These are phyloP conservation scores for Odontocerum albicorne DNA, from an alignment of 2,888 invertebrate species.

Conservation along the genomic window DNA sequence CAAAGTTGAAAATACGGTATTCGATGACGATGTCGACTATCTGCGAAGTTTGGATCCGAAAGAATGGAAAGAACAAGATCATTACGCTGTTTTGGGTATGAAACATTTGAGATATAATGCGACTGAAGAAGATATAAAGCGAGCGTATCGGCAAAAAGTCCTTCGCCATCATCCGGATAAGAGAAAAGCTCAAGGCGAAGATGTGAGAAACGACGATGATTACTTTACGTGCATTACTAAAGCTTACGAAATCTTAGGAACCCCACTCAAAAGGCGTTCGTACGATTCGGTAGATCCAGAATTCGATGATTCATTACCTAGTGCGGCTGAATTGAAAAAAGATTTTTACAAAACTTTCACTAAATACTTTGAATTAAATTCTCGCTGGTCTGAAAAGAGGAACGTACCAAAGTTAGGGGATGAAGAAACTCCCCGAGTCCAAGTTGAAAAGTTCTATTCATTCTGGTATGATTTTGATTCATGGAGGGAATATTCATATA, in stretches of 20 bases:
- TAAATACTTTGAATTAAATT: conserved; percentile 74
- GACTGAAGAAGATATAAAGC: conserved; percentile 89
- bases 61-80: conserved; percentile 98
- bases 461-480: conserved; percentile 99
- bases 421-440: conserved; percentile 73
- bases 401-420: conserved; percentile 84
- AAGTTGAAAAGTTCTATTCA: conserved; percentile 92
- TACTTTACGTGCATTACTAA: conserved; percentile 99
- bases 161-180: conserved; percentile 98
- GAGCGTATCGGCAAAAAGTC: conserved; percentile 88
- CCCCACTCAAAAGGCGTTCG: conserved; percentile 77
- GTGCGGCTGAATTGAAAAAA: conserved; percentile 72
- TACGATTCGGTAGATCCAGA: conserved; percentile 97
- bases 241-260: conserved; percentile 90
- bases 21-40: conserved; percentile 69
- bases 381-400: conserved; percentile 89
- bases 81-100: conserved; percentile 94
- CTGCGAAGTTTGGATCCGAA: conserved; percentile 89
- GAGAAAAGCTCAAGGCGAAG: conserved; percentile 87
- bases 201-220: conserved; percentile 87
- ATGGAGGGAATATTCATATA: conserved; percentile 98
- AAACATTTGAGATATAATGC: conserved; percentile 81
- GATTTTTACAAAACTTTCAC: conserved; percentile 73
- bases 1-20: conserved; percentile 51
- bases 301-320: conserved; percentile 87